A percentile compares a stretch with the other conserved stretches of the same genome.
These are phyloP conservation scores for Nemopilema nomurai DNA, from an alignment of 30 jellyfish, hydroid and myxozoan genomes.

Conservation along the genomic window DNA sequence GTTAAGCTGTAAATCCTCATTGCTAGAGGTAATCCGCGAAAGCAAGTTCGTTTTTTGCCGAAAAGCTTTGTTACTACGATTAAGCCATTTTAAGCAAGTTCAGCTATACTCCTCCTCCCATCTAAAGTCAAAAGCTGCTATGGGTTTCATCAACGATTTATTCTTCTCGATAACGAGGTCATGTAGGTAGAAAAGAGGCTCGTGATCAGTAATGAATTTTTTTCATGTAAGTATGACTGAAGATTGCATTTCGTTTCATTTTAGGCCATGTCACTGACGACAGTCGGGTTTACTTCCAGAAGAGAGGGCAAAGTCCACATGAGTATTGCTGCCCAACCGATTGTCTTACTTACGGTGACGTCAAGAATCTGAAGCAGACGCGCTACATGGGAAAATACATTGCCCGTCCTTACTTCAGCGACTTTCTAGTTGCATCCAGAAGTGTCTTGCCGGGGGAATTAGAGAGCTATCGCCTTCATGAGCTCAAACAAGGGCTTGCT, in stretches of 20 bases:
- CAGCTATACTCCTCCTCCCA: too few species aligned
- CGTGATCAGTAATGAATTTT: too few species aligned
- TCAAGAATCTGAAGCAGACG: conserved; percentile 9
- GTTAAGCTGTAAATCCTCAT: too few species aligned
- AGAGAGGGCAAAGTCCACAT: neutral
- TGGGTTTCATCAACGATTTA: too few species aligned
- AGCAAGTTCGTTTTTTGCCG: too few species aligned
- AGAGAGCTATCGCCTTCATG: conserved; percentile 24
- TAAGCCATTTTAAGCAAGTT: too few species aligned
- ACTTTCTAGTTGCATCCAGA: conserved; percentile 46
- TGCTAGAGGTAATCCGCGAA: too few species aligned
- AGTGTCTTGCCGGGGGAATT: conserved; percentile 9
- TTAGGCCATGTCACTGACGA: neutral
- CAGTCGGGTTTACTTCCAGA: neutral
- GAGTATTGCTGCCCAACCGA: neutral
- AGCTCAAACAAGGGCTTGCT: conserved; percentile 20
- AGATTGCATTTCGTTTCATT: neutral
- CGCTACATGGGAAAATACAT: conserved; percentile 40
- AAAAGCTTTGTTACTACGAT: too few species aligned
- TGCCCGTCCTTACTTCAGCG: conserved; percentile 39
- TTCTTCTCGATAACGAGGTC: too few species aligned
- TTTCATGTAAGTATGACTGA: neutral
- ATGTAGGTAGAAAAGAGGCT: too few species aligned
- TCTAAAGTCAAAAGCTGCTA: too few species aligned
- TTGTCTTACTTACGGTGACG: conserved; percentile 1